These are phyloP conservation scores for Hypselothyrea guttata DNA, from an alignment of 2,888 invertebrate genomes.

Conservation along the genomic window DNA sequence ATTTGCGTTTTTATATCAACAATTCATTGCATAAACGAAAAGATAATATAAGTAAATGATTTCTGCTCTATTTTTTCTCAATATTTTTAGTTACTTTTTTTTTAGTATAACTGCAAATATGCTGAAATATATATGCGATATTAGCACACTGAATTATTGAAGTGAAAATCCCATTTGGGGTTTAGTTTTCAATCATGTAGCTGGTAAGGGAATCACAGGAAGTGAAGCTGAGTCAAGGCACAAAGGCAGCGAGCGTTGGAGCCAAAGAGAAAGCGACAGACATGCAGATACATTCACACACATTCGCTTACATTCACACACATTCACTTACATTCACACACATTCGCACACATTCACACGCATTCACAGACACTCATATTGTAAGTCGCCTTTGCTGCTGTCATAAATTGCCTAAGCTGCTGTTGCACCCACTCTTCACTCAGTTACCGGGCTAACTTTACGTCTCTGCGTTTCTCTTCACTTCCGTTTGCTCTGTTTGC, in stretches of 20 bases:
- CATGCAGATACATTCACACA: neutral
- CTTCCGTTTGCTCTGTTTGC: neutral
- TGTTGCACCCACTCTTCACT: conserved; percentile 45
- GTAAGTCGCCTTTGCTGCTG: conserved; percentile 35
- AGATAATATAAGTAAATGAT: too few relatives aligned
- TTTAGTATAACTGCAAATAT: neutral
- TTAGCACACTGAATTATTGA: conserved; percentile 27
- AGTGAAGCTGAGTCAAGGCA: neutral
- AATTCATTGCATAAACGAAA: too few relatives aligned
- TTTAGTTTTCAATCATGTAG: conserved; percentile 37
- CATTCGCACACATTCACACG: neutral
- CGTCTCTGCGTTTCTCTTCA: neutral
- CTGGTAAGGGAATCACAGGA: conserved; percentile 15
- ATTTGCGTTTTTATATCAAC: too few relatives aligned
- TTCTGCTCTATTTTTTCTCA: too few relatives aligned
- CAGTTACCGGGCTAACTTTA: conserved; percentile 34
- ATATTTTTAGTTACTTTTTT: too few relatives aligned
- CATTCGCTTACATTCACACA: conserved; percentile 15
- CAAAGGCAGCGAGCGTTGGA: too few relatives aligned
- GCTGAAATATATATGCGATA: conserved; percentile 26
- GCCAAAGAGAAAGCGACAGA: neutral
- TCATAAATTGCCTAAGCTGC: conserved; percentile 58
- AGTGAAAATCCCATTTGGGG: conserved; percentile 47
- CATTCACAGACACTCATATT: neutral
- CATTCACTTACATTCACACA: conserved; percentile 1